Evolutionary conservation across 2,888 invertebrate genomes (phyloP).

Genomic region (Meta bourneti): DNA sequence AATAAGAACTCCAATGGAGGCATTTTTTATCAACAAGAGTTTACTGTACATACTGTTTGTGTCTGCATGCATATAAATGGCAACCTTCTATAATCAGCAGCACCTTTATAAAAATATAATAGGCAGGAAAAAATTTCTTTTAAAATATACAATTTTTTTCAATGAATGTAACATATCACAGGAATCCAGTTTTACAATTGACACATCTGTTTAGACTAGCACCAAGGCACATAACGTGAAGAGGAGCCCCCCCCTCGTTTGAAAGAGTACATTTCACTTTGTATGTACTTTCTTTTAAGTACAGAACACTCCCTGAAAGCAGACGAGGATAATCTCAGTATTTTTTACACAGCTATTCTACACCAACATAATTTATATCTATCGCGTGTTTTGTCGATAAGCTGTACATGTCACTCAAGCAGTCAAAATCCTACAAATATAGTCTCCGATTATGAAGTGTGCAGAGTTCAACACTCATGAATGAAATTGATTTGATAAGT

Average conservation of each 20-base stretch:
- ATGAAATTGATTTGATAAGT: neutral
- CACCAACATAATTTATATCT: neutral
- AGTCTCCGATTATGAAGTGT: too few species aligned
- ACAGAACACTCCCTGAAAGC: constrained; percentile 3
- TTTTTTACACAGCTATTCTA: too few species aligned
- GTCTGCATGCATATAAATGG: constrained; percentile 55
- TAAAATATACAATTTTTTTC: constrained; percentile 71
- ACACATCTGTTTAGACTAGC: constrained; percentile 71
- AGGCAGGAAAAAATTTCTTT: constrained; percentile 50
- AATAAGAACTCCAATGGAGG: neutral
- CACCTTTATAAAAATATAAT: constrained; percentile 73
- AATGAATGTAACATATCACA: constrained; percentile 75
- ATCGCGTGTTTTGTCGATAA: neutral
- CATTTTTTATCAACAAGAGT: constrained; percentile 5
- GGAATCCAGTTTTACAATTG: constrained; percentile 59
- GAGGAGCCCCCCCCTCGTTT: constrained; percentile 60
- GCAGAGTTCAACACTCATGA: too few species aligned
- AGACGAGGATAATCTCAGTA: neutral
- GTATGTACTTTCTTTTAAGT: constrained; percentile 7
- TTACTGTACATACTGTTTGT: constrained; percentile 25
- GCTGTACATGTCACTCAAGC: neutral
- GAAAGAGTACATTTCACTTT: neutral
- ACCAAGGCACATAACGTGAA: constrained; percentile 70
- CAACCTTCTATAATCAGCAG: constrained; percentile 57
- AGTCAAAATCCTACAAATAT: neutral